phyloP scores from a whole-genome alignment of 37 sponge, comb jelly and placozoan genomes.

The Chondrosia reniformis region DNA sequence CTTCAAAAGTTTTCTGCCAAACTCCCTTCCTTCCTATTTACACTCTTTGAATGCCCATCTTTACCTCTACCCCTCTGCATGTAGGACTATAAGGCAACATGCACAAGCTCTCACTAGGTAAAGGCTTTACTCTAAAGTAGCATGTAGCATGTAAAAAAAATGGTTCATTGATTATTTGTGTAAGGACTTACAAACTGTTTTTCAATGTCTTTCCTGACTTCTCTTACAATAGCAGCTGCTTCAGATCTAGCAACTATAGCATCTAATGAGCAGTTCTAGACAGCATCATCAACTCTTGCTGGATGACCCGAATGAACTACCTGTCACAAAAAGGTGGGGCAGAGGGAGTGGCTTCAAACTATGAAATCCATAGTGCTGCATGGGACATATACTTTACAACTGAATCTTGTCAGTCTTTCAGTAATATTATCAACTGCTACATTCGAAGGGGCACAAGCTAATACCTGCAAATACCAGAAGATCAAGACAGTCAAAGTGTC shows the following conservation, averaged over 20 bases:
- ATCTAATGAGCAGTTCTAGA: conserved; percentile 70
- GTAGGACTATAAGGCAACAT: background rate
- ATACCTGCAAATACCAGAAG: conserved; percentile 35
- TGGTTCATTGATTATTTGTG: no score
- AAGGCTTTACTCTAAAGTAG: background rate
- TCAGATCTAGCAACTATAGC: conserved; percentile 55
- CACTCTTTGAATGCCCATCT: no score
- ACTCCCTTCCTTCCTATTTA: no score
- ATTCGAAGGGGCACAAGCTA: conserved; percentile 97
- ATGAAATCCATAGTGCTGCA: no score
- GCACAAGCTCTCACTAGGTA: background rate
- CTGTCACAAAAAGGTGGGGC: conserved; percentile 15
- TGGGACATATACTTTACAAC: conserved; percentile 37
- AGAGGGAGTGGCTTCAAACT: background rate
- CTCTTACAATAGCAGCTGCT: conserved; percentile 57
- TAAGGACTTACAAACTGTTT: conserved; percentile 55
- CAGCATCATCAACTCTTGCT: conserved; percentile 65
- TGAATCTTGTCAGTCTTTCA: conserved; percentile 42
- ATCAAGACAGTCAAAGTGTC: no score
- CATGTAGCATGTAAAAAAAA: background rate
- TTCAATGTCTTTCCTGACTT: conserved; percentile 81
- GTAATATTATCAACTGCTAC: conserved; percentile 95
- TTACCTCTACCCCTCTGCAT: no score
- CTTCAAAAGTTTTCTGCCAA: no score
- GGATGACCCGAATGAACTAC: conserved; percentile 89